phyloP scores from a whole-genome alignment of 2,113 vertebrate genomes.

The Clarias batrachus region DNA sequence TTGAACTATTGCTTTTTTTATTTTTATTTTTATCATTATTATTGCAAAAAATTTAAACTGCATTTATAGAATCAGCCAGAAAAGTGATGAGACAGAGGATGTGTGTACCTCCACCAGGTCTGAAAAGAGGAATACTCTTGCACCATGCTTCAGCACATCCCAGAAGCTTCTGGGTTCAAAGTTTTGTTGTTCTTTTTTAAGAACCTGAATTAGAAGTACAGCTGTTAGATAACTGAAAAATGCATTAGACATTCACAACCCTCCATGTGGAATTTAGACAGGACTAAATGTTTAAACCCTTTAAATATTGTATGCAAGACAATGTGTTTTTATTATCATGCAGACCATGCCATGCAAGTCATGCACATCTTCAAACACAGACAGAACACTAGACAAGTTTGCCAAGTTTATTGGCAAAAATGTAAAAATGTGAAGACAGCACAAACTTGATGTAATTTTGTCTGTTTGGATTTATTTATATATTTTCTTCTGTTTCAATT shows the following conservation, averaged over 20 bases:
- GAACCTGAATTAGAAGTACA: constrained; percentile 69
- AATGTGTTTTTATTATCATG: constrained; percentile 6
- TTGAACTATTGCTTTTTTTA: neutral
- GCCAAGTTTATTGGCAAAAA: neutral
- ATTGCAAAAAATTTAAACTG: neutral
- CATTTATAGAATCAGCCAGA: neutral
- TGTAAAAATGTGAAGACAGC: neutral
- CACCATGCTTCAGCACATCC: constrained; percentile 70
- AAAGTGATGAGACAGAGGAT: constrained; percentile 45
- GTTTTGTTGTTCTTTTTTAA: constrained; percentile 67
- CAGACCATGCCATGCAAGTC: constrained; percentile 22
- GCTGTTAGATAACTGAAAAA: constrained; percentile 60
- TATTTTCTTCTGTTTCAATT: neutral
- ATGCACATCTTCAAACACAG: neutral
- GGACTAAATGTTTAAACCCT: neutral
- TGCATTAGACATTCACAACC: constrained; percentile 9
- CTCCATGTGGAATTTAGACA: neutral
- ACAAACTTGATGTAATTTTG: neutral
- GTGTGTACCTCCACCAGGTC: constrained; percentile 69
- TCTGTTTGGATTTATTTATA: too few species aligned
- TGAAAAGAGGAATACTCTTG: constrained; percentile 73
- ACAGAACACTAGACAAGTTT: neutral
- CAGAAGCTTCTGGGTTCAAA: constrained; percentile 70
- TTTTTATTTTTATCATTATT: too few species aligned
- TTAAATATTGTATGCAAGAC: neutral